Conservation (phyloP, 2,888 invertebrate genomes). For the Antitype chi region DNA sequence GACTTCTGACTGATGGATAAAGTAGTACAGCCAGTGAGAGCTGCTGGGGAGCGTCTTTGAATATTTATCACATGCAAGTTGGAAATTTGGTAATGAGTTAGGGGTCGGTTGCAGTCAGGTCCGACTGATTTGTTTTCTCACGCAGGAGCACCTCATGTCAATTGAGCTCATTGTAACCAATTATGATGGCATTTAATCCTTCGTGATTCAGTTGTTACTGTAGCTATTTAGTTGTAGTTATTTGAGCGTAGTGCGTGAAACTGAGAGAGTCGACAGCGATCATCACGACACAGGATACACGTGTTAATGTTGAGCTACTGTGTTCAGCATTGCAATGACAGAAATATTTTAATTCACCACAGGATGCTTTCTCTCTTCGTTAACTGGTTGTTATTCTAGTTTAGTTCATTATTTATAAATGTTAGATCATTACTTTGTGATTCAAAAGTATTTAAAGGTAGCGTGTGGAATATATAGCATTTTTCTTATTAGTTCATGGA, state of each 20-base stretch:
- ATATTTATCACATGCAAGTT: slow-evolving; percentile 87
- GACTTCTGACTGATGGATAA: slow-evolving; percentile 61
- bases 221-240: no score
- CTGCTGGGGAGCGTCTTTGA: slow-evolving; percentile 79
- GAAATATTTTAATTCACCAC: slow-evolving; percentile 57
- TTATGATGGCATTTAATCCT: slow-evolving; percentile 71
- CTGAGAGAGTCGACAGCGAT: slow-evolving; percentile 42
- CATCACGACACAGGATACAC: slow-evolving; percentile 70
- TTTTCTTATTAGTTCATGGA: slow-evolving; percentile 19
- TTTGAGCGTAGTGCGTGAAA: slow-evolving; percentile 55
- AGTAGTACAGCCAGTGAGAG: slow-evolving; percentile 73
- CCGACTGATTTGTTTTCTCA: slow-evolving; percentile 78
- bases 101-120: slow-evolving; percentile 58
- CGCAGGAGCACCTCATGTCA: slow-evolving; percentile 71
- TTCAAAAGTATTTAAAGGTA: neutral
- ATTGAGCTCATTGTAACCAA: slow-evolving; percentile 74
- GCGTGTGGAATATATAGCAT: neutral
- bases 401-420: slow-evolving; percentile 21
- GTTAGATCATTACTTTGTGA: neutral
- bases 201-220: slow-evolving; percentile 61
- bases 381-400: slow-evolving; percentile 42
- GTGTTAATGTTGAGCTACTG: slow-evolving; percentile 64
- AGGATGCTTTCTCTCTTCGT: slow-evolving; percentile 56
- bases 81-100: slow-evolving; percentile 80
- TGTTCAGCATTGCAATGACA: slow-evolving; percentile 63